These are phyloP conservation scores for Synanthedon myopaeformis DNA, from an alignment of 2,888 invertebrate species.

Conservation along the genomic window DNA sequence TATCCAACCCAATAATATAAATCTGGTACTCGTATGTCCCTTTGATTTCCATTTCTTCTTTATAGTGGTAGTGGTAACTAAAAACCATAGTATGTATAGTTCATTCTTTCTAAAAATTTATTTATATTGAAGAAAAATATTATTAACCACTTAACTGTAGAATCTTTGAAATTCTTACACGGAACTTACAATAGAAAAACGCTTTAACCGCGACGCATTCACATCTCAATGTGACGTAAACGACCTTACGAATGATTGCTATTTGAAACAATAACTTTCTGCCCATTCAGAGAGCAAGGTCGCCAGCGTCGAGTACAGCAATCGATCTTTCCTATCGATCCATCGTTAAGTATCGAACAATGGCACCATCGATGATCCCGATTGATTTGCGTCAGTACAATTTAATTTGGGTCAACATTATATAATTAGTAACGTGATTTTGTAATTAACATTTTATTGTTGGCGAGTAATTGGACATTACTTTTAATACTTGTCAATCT, in stretches of 20 bases:
- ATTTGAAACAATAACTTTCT: not conserved
- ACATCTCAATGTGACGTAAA: not conserved
- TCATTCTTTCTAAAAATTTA: too few relatives aligned
- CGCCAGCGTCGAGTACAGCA: not conserved
- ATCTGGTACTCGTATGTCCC: too few relatives aligned
- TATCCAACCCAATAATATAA: too few relatives aligned
- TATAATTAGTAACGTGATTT: not conserved
- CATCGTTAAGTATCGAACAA: conserved; percentile 26
- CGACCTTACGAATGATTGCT: not conserved
- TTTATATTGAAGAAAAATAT: too few relatives aligned
- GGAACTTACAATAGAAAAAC: too few relatives aligned
- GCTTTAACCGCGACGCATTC: not conserved
- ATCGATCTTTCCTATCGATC: conserved; percentile 13
- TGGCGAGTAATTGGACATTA: not conserved
- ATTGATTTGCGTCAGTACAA: conserved; percentile 33
- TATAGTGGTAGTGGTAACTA: too few relatives aligned
- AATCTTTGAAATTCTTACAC: too few relatives aligned
- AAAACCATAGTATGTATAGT: too few relatives aligned
- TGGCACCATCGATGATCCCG: conserved; percentile 26
- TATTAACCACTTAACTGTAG: too few relatives aligned
- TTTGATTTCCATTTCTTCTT: too few relatives aligned
- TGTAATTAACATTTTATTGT: not conserved
- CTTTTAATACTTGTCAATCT: too few relatives aligned
- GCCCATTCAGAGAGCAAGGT: not conserved
- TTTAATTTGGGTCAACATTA: not conserved